Evolutionary conservation across 1,140 invertebrate genomes (phyloP), one percentile per base, ranked within the genome.

Genomic region (Cepaea nemoralis): DNA sequence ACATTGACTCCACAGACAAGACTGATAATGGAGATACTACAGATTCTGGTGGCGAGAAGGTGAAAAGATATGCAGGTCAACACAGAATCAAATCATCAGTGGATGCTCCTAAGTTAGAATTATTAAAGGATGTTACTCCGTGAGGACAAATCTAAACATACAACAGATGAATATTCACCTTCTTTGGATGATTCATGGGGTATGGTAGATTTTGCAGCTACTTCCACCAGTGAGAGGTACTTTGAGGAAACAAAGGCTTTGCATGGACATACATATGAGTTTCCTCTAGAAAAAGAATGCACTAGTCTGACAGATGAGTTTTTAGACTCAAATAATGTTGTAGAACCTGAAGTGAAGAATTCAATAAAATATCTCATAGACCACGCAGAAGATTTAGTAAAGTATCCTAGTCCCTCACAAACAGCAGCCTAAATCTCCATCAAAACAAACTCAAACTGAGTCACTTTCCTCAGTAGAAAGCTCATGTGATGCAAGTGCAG

Each of bases 401-500:
- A 78, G 40, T 50, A 42, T 6, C 33, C 70, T 10, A 69, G 76
- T 76, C 84, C 84, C 27, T 22, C 27, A 39, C 35, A 80, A 27
- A n/a, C 73, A 48, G 45, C 37, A 24, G 6, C 42, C 16, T 10
- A 45, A 45, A 5, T 74, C 80, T 31, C 80, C 84, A 35, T 78
- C 70, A 22, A 85, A 85, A 50, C 76, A 85, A 31, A 82, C 82
- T 6, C 77, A 82, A 73, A 82, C 84, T n/a, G 63, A 81, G 33
- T n/a, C 50, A 33, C 70, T 76, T 42, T 81, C 77, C 77, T 76
- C 78, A 50, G 84, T 88, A 66, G 87, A 88, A 71, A 87, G 86
- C 71, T 90, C 89, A 3, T 97, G 96, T 90, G 96, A 98, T 89
- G 96, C 96, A 0, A 97, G 96, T 83, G 95, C 96, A 33, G 96